Evolutionary conservation across 2,888 invertebrate genomes (phyloP).

Genomic region (Megamerina dolium): DNA sequence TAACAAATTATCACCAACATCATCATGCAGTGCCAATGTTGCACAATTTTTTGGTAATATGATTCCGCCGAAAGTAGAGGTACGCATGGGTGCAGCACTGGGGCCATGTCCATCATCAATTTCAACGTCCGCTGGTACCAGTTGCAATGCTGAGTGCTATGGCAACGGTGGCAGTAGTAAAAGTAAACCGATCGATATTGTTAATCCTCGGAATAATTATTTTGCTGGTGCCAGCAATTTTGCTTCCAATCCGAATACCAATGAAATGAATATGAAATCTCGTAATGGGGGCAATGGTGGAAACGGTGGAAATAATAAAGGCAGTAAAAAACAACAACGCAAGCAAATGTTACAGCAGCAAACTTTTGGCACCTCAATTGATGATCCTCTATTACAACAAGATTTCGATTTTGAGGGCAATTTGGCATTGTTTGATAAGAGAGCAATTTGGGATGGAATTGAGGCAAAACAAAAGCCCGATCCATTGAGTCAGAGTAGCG

Average conservation of each 20-base stretch:
- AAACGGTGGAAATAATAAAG: slow-evolving; percentile 16
- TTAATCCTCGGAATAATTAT: slow-evolving; percentile 20
- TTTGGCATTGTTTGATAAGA: slow-evolving; percentile 83
- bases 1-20: not conserved
- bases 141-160: slow-evolving; percentile 26
- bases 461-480: slow-evolving; percentile 52
- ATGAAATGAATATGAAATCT: slow-evolving; percentile 9
- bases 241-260: slow-evolving; percentile 20
- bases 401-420: slow-evolving; percentile 96
- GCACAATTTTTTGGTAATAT: slow-evolving; percentile 43
- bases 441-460: slow-evolving; percentile 71
- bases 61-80: slow-evolving; percentile 49
- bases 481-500: slow-evolving; percentile 20
- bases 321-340: slow-evolving; percentile 20
- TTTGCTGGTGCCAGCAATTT: slow-evolving; percentile 21
- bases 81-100: slow-evolving; percentile 31
- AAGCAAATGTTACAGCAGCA: slow-evolving; percentile 39
- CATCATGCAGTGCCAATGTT: slow-evolving; percentile 26
- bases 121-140: slow-evolving; percentile 13
- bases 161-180: slow-evolving; percentile 22
- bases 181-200: slow-evolving; percentile 44
- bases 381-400: slow-evolving; percentile 49
- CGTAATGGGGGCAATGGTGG: slow-evolving; percentile 19
- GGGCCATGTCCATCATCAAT: slow-evolving; percentile 12
- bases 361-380: slow-evolving; percentile 46